Evolutionary conservation across 2,113 vertebrate species (phyloP), one percentile per base, ranked within the genome.

Genomic region (Lasiurus cinereus): DNA sequence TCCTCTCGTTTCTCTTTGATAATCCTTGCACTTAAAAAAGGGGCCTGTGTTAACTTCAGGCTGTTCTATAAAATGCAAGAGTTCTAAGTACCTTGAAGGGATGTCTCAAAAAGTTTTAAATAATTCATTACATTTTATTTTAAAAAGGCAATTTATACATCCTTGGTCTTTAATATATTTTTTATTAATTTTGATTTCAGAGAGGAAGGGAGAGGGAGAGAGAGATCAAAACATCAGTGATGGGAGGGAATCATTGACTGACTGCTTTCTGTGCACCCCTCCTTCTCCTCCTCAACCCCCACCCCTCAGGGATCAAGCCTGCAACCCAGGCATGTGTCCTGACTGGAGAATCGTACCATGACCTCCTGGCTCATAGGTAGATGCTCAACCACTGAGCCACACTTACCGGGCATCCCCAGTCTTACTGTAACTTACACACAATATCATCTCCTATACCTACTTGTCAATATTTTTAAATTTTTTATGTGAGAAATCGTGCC

Each of bases 401-500:
- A 24, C 24, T 24, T 62, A 27, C 59, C 10, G 9, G 59, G 59
- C 50, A 87, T 90, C 14, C 33, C 52, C 36, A 13, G 31, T 78
- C 27, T 69, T 62, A 93, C 29, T 52, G 27, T 46, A 94, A 88
- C 33, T 52, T 5, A 77, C 2, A 76, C 11, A 79, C 48, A 88
- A 72, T 54, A 22, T 46, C n/a, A 73, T 15, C 39, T 66, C 50
- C 48, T 56, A 39, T n/a, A 80, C 6, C 18, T 64, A 82, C 12
- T 67, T 87, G 52, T 76, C 31, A 50, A 62, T 93, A 82, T 89
- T 95, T 94, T 95, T 86, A 67, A 82, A 69, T 84, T 87, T n/a
- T 80, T 2, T 67, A 52, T 79, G 8, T 82, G 50, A 92, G n/a
- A 76, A 82, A 77, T 88, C 46, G n/a, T 92, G 73, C 24, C 43